Base-by-base conservation (phyloP, 2,888 invertebrate genomes). In the Drosophila parthenogenetica region DNA sequence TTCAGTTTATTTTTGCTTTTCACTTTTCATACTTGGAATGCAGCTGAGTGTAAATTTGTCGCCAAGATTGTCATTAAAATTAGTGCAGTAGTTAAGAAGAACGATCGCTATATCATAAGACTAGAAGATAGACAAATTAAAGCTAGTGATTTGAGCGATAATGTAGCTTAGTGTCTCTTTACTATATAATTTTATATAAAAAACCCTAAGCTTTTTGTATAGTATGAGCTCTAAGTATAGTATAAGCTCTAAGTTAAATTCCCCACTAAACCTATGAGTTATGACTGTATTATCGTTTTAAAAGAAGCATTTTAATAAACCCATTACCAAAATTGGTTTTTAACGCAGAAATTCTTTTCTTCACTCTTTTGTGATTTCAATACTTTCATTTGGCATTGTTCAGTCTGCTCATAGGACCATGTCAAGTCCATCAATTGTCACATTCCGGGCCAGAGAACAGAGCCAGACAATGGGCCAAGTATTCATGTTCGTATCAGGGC, bases 371-470 rank as follows among this genome's bases (percentile, higher is more conserved):
- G 45, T 19, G 25, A 10, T 14, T 5, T 25, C 14, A 40, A 55
- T 32, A 69, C 57, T 73, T 76, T 74, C 75, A 55, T 59, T 54
- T 66, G 32, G 19, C 73, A 71, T 59, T 61, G 61, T 59, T 50
- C 13, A 11, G 42, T 49, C 45, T 58, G 73, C 51, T 57, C 67
- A 63, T 77, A 60, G 68, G 68, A 68, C 57, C 77, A 77, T 68
- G 60, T 60, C 74, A 68, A 68, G 68, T 73, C 68, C 25, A 73
- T 77, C 77, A 77, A 62, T 68, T 75, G 77, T 75, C 77, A 61
- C 72, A 51, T 39, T 49, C 25, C 32, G 40, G 22, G 25, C 53
- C 35, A 50, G 42, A 55, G 53, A 32, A 25, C 40, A 39, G 43
- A 61, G 57, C 42, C 60, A 60, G 57, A 73, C 64, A 71, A 73